Conservation (phyloP, 2,113 vertebrate genomes). For the Percina caprodes region DNA sequence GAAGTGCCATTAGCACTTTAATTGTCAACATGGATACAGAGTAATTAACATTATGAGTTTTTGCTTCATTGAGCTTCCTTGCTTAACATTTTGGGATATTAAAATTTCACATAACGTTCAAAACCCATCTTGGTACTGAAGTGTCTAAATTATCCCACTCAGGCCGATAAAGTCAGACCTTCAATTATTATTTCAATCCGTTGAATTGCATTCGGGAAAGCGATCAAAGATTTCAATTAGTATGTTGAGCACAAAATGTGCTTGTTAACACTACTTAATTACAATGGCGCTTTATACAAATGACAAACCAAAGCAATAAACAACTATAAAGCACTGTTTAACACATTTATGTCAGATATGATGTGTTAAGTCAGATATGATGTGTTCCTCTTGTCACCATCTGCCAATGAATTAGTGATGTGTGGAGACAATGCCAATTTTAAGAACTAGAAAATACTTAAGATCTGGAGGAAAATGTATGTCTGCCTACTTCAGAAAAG, state of each 20-base stretch:
- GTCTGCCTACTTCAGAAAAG: no score
- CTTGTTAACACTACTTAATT: constrained; percentile 40
- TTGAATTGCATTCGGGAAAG: background rate
- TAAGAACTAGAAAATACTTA: background rate
- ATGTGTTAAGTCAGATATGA: constrained; percentile 31
- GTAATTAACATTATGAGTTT: background rate
- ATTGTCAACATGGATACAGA: background rate
- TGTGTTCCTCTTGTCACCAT: background rate
- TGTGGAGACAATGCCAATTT: background rate
- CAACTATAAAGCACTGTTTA: constrained; percentile 28
- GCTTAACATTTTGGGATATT: background rate
- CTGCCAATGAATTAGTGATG: background rate
- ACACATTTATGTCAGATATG: constrained; percentile 1
- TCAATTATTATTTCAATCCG: background rate
- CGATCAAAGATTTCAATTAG: constrained; percentile 15
- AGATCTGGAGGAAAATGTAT: background rate
- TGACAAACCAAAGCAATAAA: constrained; percentile 2
- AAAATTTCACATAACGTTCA: background rate
- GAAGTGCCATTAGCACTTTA: background rate
- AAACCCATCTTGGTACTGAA: background rate
- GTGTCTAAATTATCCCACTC: constrained; percentile 16
- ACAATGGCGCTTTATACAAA: constrained; percentile 31
- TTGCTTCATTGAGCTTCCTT: background rate
- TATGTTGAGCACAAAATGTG: constrained; percentile 15
- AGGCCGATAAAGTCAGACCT: background rate